Evolutionary conservation across 1,140 invertebrate genomes (phyloP), one percentile per base, ranked within the genome.

Genomic region (Drosophila pachea): DNA sequence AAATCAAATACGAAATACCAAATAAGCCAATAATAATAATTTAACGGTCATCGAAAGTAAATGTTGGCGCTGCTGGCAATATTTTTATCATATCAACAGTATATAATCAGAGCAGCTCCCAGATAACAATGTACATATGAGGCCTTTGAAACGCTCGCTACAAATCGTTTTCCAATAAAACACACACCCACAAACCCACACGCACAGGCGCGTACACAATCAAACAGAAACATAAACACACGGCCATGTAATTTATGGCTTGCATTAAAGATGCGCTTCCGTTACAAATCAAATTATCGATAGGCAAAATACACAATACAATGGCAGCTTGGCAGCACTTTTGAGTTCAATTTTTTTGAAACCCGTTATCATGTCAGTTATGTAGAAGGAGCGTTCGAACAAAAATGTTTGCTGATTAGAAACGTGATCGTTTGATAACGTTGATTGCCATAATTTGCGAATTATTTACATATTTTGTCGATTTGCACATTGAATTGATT

Each of bases 1-100:
- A 50, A 59, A 71, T 66, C 62, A 54, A 36, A 35, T 12, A 8
- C 45, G 40, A 69, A 75, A 75, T 40, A 60, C 69, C 58, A 75
- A 83, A 68, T 86, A 76, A 78, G 65, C 73, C 81, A 84, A 84
- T 84, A 84, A 83, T 79, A 84, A 69, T 72, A 64, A 76, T 79
- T 83, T 67, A 84, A 76, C 68, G 73, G 31, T 58, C 65, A 83
- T 70, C 55, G 61, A 67, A 71, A 68, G 52, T 60, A 63, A 63
- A 59, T 59, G 50, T 58, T 59, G 29, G 16, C 36, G 52, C 38
- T 56, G 16, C 55, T 45, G 47, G 61, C 42, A 36, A 52, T 58
- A 29, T 67, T 65, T 78, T 78, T 83, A 83, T 83, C 78, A 84
- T 66, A 70, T 66, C 62, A 70, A 56, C 53, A 53, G 35, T 58